Conservation (phyloP, 1,140 invertebrate genomes). For the Cephus cinctus region DNA sequence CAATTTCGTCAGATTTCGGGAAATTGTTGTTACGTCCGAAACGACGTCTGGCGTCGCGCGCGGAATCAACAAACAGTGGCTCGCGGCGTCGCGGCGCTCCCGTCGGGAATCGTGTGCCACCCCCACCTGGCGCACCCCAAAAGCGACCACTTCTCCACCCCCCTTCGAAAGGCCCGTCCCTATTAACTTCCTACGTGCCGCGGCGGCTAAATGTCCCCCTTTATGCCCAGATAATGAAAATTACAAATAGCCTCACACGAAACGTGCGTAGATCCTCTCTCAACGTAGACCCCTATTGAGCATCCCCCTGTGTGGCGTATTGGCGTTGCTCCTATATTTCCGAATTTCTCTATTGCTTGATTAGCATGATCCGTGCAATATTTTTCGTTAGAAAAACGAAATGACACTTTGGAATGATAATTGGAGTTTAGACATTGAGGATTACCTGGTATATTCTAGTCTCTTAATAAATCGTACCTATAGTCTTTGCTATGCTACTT, state of each 20-base stretch:
- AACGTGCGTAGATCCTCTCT: background rate
- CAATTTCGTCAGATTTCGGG: constrained; percentile 55
- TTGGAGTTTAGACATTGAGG: no score
- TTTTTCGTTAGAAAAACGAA: constrained; percentile 1
- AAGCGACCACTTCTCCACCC: no score
- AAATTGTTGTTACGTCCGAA: constrained; percentile 53
- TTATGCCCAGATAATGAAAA: constrained; percentile 56
- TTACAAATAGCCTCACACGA: constrained; percentile 50
- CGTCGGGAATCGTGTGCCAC: constrained; percentile 12
- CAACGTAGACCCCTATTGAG: background rate
- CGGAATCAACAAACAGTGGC: constrained; percentile 44
- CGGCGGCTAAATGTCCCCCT: constrained; percentile 49
- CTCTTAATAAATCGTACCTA: no score
- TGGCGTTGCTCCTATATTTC: constrained; percentile 5
- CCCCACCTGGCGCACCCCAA: constrained; percentile 17
- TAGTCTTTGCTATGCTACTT: no score
- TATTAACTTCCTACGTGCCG: constrained; percentile 55
- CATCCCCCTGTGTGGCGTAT: background rate
- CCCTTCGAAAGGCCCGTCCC: no score
- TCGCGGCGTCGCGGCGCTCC: constrained; percentile 3
- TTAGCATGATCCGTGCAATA: background rate
- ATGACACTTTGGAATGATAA: no score
- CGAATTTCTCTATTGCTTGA: constrained; percentile 1
- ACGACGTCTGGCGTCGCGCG: constrained; percentile 39
- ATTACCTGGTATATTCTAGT: no score